These are phyloP conservation scores for Parazoanthus atlanticus DNA, from an alignment of 92 coral and sea anemone species.

Conservation along the genomic window DNA sequence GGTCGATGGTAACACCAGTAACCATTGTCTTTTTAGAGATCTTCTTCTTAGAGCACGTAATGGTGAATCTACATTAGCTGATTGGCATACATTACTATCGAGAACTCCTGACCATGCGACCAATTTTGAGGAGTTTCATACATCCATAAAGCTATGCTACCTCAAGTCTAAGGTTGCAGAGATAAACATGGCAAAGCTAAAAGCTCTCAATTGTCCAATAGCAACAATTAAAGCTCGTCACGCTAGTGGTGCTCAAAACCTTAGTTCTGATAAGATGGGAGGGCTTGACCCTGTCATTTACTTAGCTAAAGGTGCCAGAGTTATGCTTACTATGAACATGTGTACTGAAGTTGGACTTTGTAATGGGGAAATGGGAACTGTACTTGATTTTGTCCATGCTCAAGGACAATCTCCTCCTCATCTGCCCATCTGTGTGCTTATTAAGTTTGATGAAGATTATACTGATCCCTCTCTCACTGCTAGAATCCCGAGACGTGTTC, in stretches of 20 bases:
- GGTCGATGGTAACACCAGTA: constrained; percentile 41
- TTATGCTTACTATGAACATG: constrained; percentile 37
- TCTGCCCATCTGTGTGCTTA: constrained; percentile 47
- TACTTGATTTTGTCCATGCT: constrained; percentile 54
- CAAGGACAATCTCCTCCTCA: constrained; percentile 42
- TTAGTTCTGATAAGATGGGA: constrained; percentile 54
- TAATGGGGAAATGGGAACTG: constrained; percentile 53
- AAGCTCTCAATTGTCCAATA: constrained; percentile 47
- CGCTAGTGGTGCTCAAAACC: constrained; percentile 47
- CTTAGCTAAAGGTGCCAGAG: too few species aligned
- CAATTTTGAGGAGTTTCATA: constrained; percentile 36
- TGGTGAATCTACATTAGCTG: constrained; percentile 37
- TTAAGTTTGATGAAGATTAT: constrained; percentile 58
- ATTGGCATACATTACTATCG: constrained; percentile 50
- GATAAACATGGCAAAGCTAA: constrained; percentile 42
- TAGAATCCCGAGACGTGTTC: constrained; percentile 63
- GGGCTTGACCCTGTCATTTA: constrained; percentile 42
- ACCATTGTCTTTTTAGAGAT: constrained; percentile 46
- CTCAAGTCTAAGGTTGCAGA: constrained; percentile 49
- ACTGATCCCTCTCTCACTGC: constrained; percentile 44
- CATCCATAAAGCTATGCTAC: constrained; percentile 33
- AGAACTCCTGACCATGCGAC: constrained; percentile 47
- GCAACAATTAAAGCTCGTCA: constrained; percentile 52
- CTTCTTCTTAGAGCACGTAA: too few species aligned
- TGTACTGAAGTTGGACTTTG: constrained; percentile 53